Conservation (phyloP, 2,113 vertebrate species). For the Cavia porcellus region DNA sequence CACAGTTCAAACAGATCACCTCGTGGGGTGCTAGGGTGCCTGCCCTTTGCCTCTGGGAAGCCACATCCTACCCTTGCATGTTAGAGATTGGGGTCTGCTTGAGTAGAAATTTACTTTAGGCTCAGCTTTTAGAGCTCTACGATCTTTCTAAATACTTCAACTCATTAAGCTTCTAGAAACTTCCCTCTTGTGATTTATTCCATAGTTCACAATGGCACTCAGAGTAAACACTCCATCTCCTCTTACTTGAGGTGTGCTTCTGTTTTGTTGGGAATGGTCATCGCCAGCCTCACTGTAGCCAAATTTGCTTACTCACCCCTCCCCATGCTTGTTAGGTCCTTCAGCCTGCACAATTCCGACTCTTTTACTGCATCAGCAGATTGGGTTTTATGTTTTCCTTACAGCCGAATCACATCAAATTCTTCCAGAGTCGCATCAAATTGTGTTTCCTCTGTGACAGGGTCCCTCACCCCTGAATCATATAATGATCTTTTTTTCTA, state of each 20-base stretch:
- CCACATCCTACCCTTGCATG: background rate
- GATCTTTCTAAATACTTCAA: background rate
- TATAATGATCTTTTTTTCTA: background rate
- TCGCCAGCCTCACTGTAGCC: background rate
- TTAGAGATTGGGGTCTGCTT: background rate
- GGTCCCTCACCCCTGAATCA: background rate
- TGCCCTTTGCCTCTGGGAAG: background rate
- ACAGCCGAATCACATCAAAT: background rate
- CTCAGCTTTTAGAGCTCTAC: background rate
- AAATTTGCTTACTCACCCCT: background rate
- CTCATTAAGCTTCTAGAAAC: background rate
- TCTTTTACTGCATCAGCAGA: background rate
- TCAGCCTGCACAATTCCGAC: background rate
- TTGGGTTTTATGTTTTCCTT: background rate
- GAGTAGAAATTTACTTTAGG: background rate
- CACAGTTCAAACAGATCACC: background rate
- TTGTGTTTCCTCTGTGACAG: background rate
- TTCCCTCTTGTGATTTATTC: background rate
- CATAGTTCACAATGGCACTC: background rate
- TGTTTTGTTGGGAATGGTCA: background rate
- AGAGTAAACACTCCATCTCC: background rate
- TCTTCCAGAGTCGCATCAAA: background rate
- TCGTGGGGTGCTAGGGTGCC: fast-evolving
- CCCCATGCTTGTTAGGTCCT: fast-evolving
- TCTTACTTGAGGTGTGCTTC: background rate